A percentile compares a stretch with the other conserved stretches of the same genome.
phyloP scores from a whole-genome alignment of 2,888 invertebrate genomes.

The Eupithecia dodoneata region DNA sequence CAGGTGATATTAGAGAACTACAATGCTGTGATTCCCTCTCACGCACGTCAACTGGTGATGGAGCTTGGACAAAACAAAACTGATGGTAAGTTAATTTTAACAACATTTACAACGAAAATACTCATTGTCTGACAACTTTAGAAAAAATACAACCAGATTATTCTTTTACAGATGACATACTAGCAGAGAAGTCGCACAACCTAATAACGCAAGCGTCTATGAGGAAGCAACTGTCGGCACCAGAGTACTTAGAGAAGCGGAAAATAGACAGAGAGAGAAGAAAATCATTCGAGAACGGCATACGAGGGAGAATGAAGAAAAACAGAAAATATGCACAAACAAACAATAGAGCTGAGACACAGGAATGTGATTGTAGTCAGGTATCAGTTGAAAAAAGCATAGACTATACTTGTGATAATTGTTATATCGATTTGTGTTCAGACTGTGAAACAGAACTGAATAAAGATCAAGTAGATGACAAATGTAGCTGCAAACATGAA shows the following conservation, averaged over 20 bases:
- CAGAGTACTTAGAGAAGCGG: conserved; percentile 94
- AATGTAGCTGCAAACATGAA: conserved; percentile 64
- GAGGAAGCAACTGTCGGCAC: conserved; percentile 91
- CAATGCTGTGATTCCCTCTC: conserved; percentile 96
- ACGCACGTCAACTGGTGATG: conserved; percentile 96
- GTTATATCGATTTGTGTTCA: conserved; percentile 75
- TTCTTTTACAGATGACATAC: conserved; percentile 83
- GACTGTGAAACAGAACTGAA: conserved; percentile 73
- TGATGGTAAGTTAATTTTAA: conserved; percentile 78
- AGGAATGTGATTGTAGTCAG: conserved; percentile 73
- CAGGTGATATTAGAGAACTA: conserved; percentile 97
- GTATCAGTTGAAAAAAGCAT: conserved; percentile 73
- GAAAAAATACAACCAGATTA: background rate
- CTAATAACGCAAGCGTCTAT: conserved; percentile 84
- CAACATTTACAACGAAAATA: background rate
- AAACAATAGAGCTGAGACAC: conserved; percentile 58
- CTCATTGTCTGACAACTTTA: background rate
- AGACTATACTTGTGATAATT: conserved; percentile 76
- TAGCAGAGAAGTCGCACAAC: conserved; percentile 85
- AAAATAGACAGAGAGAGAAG: conserved; percentile 89
- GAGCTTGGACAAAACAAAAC: conserved; percentile 91
- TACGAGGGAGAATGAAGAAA: conserved; percentile 85
- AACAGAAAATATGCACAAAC: conserved; percentile 75
- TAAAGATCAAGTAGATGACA: conserved; percentile 64
- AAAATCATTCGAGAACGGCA: conserved; percentile 85